Evolutionary conservation across 2,888 invertebrate species (phyloP).

Genomic region (Plagodis pulveraria): DNA sequence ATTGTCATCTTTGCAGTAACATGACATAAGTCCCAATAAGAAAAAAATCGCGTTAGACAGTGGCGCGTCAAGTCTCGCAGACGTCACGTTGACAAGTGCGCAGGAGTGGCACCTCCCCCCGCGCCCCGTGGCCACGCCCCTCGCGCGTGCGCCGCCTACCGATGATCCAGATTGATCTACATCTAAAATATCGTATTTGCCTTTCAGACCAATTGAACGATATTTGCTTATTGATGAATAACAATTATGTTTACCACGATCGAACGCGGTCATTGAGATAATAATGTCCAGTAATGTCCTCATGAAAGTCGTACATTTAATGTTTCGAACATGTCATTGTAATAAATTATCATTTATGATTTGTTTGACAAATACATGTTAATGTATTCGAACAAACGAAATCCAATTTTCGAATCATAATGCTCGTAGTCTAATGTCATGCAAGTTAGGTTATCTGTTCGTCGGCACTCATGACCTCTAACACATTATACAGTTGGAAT

Average conservation of each 20-base stretch:
- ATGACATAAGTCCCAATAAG: constrained; percentile 32
- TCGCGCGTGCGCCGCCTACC: constrained; percentile 68
- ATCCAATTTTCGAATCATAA: constrained; percentile 9
- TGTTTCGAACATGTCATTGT: not conserved
- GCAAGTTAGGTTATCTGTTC: constrained; percentile 22
- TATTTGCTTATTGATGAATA: constrained; percentile 38
- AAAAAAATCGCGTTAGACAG: constrained; percentile 43
- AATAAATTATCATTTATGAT: not conserved
- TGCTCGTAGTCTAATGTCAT: constrained; percentile 13
- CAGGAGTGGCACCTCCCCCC: constrained; percentile 64
- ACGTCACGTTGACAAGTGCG: constrained; percentile 72
- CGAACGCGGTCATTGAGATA: constrained; percentile 20
- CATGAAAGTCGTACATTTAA: constrained; percentile 1
- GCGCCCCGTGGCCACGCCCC: constrained; percentile 61
- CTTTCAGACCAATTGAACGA: constrained; percentile 40
- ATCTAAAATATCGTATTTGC: constrained; percentile 54
- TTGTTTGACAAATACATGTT: not conserved
- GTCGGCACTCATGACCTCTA: constrained; percentile 20
- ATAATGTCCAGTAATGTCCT: constrained; percentile 3
- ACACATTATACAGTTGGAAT: constrained; percentile 23
- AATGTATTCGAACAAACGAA: constrained; percentile 8
- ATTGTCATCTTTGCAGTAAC: constrained; percentile 4
- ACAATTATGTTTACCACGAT: constrained; percentile 27
- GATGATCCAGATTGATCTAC: constrained; percentile 75
- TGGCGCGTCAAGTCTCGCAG: constrained; percentile 54